Conservation (phyloP, 2,113 vertebrate species). For the Hemiprocne comata region DNA sequence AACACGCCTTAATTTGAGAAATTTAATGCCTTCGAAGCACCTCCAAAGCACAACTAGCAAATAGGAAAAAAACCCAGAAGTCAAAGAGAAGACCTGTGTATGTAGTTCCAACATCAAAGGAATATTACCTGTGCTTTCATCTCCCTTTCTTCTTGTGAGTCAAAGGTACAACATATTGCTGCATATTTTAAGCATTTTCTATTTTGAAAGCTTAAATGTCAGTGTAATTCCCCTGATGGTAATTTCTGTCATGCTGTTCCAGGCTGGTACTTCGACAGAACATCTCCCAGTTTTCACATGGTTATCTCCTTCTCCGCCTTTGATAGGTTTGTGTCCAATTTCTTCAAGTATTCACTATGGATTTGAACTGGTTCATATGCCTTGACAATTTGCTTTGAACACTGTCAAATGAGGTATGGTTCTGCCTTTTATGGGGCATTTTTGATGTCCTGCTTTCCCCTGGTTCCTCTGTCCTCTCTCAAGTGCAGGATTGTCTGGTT, state of each 20-base stretch:
- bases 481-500: neutral
- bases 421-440: neutral
- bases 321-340: neutral
- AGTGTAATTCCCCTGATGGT: neutral
- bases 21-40: neutral
- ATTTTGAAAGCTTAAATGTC: slow-evolving; percentile 34
- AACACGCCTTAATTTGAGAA: neutral
- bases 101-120: slow-evolving; percentile 32
- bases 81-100: neutral
- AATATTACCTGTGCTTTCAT: slow-evolving; percentile 16
- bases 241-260: slow-evolving; percentile 1
- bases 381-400: neutral
- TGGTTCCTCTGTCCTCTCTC: neutral
- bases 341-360: neutral
- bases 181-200: slow-evolving; percentile 39
- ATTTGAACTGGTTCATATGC: neutral
- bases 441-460: neutral
- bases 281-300: neutral
- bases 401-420: neutral
- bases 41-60: slow-evolving; percentile 18
- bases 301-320: neutral
- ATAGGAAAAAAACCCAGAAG: neutral
- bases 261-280: neutral
- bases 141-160: slow-evolving; percentile 36
- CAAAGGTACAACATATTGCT: slow-evolving; percentile 20